phyloP scores from a whole-genome alignment of 2,797 vertebrate species.

The Esox masquinongy region DNA sequence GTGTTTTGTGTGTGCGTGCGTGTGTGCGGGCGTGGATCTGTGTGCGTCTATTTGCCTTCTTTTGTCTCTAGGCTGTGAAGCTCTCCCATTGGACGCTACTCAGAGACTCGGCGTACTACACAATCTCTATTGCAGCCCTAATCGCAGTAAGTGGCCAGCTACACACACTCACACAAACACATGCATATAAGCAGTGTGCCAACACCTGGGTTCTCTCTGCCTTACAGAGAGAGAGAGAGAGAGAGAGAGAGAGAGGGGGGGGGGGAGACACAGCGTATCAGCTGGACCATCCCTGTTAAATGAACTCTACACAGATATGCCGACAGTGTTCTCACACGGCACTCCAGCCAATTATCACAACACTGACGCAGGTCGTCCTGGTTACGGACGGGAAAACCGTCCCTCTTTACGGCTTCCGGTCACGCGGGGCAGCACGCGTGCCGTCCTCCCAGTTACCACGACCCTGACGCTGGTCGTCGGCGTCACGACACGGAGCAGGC shows the following conservation, averaged over 20 bases:
- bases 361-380: background rate
- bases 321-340: background rate
- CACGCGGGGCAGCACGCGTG: too few relatives aligned
- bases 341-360: slow-evolving; percentile 22
- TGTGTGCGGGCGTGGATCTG: background rate
- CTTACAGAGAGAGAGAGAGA: background rate
- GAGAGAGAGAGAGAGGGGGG: background rate
- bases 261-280: background rate
- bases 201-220: slow-evolving; percentile 1
- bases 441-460: too few relatives aligned
- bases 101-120: slow-evolving; percentile 90
- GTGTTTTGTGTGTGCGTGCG: background rate
- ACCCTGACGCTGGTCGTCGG: too few relatives aligned
- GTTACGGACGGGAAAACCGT: too few relatives aligned
- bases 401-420: too few relatives aligned
- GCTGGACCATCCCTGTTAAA: background rate
- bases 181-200: background rate
- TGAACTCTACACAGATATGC: background rate
- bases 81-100: slow-evolving; percentile 90
- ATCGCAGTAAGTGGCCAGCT: slow-evolving; percentile 79
- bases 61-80: slow-evolving; percentile 80
- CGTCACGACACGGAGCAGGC: too few relatives aligned
- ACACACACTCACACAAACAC: background rate
- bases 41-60: slow-evolving; percentile 9
- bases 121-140: slow-evolving; percentile 84